phyloP scores from a whole-genome alignment of 1,140 invertebrate species.

The Neodiprion virginianus region DNA sequence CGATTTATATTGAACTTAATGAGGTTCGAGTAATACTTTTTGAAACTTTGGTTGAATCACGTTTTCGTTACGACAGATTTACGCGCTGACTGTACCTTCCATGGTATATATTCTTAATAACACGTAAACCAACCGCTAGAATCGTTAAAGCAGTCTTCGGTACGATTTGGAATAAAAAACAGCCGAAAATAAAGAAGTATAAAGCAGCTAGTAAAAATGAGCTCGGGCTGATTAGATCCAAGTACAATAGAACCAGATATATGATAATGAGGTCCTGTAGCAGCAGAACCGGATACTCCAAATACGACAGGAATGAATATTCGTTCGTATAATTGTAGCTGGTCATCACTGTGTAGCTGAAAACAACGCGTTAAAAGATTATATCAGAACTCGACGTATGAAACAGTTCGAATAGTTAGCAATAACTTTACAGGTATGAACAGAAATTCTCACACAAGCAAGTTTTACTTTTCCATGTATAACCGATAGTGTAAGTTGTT shows the following conservation, averaged over 20 bases:
- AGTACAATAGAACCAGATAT: conserved; percentile 69
- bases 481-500: too few species aligned
- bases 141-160: conserved; percentile 65
- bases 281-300: conserved; percentile 77
- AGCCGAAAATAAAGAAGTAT: conserved; percentile 61
- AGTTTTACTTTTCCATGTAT: too few species aligned
- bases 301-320: conserved; percentile 72
- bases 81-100: too few species aligned
- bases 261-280: conserved; percentile 73
- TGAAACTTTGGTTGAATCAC: too few species aligned
- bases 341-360: conserved; percentile 73
- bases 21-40: too few species aligned
- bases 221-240: conserved; percentile 57
- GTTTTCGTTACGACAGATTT: too few species aligned
- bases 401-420: too few species aligned
- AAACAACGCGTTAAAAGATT: conserved; percentile 42
- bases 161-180: conserved; percentile 62
- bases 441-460: too few species aligned
- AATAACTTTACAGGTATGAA: too few species aligned
- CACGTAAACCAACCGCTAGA: conserved; percentile 65
- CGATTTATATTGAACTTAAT: too few species aligned
- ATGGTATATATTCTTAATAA: too few species aligned
- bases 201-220: conserved; percentile 48
- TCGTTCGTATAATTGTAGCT: conserved; percentile 74
- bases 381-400: not conserved